Evolutionary conservation across 2,888 invertebrate genomes (phyloP).

Genomic region (Caenorhabditis angaria): DNA sequence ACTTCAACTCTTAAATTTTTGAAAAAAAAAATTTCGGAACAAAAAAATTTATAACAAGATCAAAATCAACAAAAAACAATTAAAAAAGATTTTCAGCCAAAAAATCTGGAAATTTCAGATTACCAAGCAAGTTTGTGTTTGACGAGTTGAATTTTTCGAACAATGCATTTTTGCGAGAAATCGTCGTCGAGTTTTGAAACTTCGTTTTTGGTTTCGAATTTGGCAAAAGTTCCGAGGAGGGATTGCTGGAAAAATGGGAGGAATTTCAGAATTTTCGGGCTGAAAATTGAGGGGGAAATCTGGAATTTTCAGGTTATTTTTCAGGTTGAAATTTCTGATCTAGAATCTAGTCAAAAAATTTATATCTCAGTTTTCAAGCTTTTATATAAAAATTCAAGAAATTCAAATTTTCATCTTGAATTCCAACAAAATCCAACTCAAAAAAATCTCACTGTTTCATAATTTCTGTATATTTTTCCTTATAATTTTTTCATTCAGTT

Average conservation of each 20-base stretch:
- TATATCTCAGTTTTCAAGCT: too few relatives aligned
- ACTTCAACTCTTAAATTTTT: background rate
- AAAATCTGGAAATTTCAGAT: background rate
- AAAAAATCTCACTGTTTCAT: too few relatives aligned
- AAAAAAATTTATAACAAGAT: conserved; percentile 8
- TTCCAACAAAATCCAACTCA: too few relatives aligned
- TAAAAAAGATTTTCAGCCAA: conserved; percentile 7
- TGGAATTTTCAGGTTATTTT: too few relatives aligned
- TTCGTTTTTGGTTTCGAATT: conserved; percentile 21
- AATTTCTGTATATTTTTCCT: too few relatives aligned
- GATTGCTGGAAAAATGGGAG: conserved; percentile 41
- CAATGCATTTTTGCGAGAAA: conserved; percentile 12
- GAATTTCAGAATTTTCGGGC: too few relatives aligned
- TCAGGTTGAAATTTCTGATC: too few relatives aligned
- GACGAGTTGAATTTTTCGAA: conserved; percentile 16
- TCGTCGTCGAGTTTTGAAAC: conserved; percentile 8
- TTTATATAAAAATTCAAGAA: too few relatives aligned
- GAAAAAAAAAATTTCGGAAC: background rate
- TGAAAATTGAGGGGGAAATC: background rate
- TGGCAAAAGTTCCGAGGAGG: conserved; percentile 33
- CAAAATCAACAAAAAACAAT: conserved; percentile 10
- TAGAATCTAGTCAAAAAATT: too few relatives aligned
- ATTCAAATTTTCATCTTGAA: too few relatives aligned
- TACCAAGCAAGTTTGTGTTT: conserved; percentile 30
- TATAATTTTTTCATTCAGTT: too few relatives aligned